Evolutionary conservation across 2,113 vertebrate species (phyloP).

Genomic region (Oreochromis niloticus): DNA sequence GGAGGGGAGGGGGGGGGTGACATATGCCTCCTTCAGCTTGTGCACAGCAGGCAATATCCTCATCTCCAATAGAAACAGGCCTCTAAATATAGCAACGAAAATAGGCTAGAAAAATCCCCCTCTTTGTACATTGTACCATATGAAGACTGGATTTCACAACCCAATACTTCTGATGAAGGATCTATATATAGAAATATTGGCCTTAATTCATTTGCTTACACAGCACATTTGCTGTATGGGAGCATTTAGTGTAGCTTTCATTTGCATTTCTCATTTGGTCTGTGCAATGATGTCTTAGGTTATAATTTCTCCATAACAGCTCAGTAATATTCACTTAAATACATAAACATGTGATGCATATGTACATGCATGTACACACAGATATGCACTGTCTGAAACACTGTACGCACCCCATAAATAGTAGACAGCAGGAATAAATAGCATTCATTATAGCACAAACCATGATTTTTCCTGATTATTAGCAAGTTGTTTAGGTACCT

Average conservation of each 20-base stretch:
- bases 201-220: conserved; percentile 3
- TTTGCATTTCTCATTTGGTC: not conserved
- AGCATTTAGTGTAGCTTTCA: not conserved
- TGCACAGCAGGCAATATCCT: conserved; percentile 52
- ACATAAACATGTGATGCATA: not conserved
- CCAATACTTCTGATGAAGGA: not conserved
- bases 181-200: not conserved
- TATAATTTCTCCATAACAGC: not conserved
- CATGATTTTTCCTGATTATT: not conserved
- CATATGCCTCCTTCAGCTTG: conserved; percentile 45
- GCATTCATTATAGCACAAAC: not conserved
- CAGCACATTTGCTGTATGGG: not conserved
- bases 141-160: not conserved
- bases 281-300: not conserved
- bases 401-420: not conserved
- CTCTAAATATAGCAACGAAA: conserved; percentile 57
- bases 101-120: conserved; percentile 21
- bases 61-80: conserved; percentile 34
- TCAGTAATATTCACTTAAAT: not conserved
- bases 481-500: not conserved
- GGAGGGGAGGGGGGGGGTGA: not conserved
- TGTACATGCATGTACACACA: not conserved
- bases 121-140: not conserved
- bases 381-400: not conserved
- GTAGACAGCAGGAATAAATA: not conserved